These are phyloP conservation scores for Coluber constrictor DNA, from an alignment of 2,797 vertebrate species.

Conservation along the genomic window DNA sequence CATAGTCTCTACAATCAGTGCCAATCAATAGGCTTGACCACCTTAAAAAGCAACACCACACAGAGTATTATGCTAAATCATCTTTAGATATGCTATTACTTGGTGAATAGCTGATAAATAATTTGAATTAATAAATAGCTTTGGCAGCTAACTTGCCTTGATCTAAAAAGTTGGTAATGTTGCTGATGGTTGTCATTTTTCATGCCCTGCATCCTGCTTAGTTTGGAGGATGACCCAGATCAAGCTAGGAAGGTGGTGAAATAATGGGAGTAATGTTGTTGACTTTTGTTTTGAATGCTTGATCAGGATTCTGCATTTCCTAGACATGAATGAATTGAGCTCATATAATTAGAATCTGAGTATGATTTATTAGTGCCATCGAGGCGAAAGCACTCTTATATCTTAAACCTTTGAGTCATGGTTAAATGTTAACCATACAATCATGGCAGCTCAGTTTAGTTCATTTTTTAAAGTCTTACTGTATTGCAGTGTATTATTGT, in stretches of 20 bases:
- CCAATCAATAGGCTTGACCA: background rate
- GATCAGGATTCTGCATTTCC: background rate
- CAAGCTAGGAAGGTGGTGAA: background rate
- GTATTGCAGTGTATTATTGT: background rate
- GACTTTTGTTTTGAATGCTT: background rate
- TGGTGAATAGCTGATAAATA: background rate
- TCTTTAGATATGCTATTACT: background rate
- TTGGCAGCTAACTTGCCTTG: background rate
- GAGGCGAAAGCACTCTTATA: background rate
- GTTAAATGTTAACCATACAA: background rate
- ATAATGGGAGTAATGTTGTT: background rate
- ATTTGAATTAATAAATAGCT: background rate
- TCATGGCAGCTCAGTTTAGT: background rate
- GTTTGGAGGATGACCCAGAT: background rate
- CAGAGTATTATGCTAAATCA: background rate
- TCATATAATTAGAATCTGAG: background rate
- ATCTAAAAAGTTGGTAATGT: background rate
- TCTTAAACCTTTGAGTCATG: background rate
- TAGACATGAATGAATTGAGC: background rate
- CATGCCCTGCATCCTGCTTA: background rate
- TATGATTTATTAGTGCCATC: background rate
- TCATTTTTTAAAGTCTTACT: background rate
- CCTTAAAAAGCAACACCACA: background rate
- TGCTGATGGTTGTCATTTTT: background rate
- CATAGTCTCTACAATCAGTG: background rate